Evolutionary conservation across 2,113 vertebrate species (phyloP).

Genomic region (Callipepla squamata): DNA sequence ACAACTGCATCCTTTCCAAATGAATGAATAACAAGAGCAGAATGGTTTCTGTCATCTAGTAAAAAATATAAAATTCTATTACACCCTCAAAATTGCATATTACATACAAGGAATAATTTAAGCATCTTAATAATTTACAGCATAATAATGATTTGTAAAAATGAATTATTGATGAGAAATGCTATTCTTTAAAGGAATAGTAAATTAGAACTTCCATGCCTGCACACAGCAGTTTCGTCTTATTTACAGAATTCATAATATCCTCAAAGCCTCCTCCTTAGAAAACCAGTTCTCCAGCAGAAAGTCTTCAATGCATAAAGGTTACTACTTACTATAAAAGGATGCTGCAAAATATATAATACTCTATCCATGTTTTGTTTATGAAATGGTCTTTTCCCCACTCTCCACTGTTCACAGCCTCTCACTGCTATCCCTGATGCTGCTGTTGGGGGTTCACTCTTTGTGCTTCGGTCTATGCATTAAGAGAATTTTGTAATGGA

Average conservation of each 20-base stretch:
- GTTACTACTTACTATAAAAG: not conserved
- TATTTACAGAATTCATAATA: conserved; percentile 49
- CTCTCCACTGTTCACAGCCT: not conserved
- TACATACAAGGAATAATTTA: conserved; percentile 56
- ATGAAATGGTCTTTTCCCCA: not conserved
- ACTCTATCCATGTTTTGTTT: not conserved
- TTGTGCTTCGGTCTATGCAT: accelerated
- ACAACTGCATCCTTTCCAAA: not conserved
- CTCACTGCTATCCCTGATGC: not conserved
- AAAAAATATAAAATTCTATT: conserved; percentile 10
- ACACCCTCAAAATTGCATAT: not conserved
- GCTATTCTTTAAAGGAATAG: conserved; percentile 41
- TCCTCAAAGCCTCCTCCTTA: not conserved
- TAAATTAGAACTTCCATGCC: not conserved
- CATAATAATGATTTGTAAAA: conserved; percentile 63
- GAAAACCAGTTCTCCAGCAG: not conserved
- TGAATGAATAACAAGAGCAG: not conserved
- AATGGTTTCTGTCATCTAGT: not conserved
- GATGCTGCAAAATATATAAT: not conserved
- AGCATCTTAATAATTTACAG: conserved; percentile 62
- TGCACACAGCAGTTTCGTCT: not conserved
- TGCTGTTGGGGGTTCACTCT: not conserved
- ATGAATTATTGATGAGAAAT: conserved; percentile 62
- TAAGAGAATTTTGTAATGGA: not conserved
- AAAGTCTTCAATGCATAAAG: not conserved